These are phyloP conservation scores for Antrozous pallidus DNA, from an alignment of 2,797 vertebrate genomes.

Conservation along the genomic window DNA sequence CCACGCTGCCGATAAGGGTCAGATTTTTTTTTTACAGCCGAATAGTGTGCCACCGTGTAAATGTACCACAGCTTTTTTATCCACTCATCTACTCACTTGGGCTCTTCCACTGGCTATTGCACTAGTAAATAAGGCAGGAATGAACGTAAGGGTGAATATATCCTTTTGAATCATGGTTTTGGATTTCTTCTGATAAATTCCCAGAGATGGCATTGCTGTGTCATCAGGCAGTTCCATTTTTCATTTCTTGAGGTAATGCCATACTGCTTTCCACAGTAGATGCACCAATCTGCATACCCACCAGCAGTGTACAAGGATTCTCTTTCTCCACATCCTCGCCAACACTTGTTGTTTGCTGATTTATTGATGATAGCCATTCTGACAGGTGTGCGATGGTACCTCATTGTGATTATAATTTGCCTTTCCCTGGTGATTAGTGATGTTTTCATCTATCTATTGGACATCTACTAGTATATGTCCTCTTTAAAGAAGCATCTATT, in stretches of 20 bases:
- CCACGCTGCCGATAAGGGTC: background rate
- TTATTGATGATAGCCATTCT: background rate
- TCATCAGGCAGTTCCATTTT: background rate
- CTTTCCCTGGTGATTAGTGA: background rate
- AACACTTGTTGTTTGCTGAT: background rate
- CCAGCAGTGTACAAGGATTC: background rate
- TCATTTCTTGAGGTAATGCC: background rate
- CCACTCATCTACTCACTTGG: background rate
- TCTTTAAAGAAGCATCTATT: background rate
- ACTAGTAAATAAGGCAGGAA: background rate
- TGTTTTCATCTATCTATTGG: background rate
- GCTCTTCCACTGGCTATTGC: background rate
- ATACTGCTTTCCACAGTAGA: background rate
- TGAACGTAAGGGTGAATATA: background rate
- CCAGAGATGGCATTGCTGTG: background rate
- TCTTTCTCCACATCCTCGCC: background rate
- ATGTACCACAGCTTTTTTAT: background rate
- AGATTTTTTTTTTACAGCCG: background rate
- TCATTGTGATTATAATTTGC: background rate
- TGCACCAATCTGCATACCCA: background rate
- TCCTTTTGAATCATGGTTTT: background rate
- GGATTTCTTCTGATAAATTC: background rate
- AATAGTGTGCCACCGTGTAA: background rate
- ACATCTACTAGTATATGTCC: background rate
- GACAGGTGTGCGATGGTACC: background rate